These are phyloP conservation scores for Gymnothorax reevesii DNA, from an alignment of 2,797 vertebrate species.

Conservation along the genomic window DNA sequence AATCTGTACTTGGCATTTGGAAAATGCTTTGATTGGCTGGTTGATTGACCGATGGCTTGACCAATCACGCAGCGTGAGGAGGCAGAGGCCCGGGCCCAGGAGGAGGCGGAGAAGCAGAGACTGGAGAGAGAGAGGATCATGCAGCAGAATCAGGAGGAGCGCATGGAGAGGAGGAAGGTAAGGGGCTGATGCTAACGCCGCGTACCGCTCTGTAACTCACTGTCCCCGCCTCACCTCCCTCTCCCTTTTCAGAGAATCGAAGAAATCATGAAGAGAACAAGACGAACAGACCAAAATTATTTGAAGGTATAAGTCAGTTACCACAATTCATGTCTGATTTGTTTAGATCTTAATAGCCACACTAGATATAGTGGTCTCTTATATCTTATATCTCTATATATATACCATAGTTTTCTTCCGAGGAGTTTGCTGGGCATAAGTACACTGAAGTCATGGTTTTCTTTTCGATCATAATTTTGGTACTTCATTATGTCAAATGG, in stretches of 20 bases:
- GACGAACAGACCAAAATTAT: constrained; percentile 77
- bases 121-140: constrained; percentile 83
- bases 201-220: not conserved
- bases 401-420: not conserved
- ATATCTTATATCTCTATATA: no score
- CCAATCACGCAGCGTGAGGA: constrained; percentile 73
- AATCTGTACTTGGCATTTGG: not conserved
- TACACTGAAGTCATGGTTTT: not conserved
- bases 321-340: not conserved
- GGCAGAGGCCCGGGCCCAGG: constrained; percentile 80
- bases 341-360: not conserved
- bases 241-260: constrained; percentile 81
- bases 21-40: not conserved
- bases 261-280: constrained; percentile 95
- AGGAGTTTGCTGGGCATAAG: not conserved
- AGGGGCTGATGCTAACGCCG: not conserved
- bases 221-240: not conserved
- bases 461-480: not conserved
- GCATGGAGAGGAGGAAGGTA: constrained; percentile 91
- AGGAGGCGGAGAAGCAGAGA: constrained; percentile 80
- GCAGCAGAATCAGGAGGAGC: constrained; percentile 88
- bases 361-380: not conserved
- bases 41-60: constrained; percentile 32
- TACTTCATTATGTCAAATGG: no score
- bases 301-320: constrained; percentile 72